Base-by-base conservation (phyloP, 2,888 invertebrate species). In the Boloria selene region DNA sequence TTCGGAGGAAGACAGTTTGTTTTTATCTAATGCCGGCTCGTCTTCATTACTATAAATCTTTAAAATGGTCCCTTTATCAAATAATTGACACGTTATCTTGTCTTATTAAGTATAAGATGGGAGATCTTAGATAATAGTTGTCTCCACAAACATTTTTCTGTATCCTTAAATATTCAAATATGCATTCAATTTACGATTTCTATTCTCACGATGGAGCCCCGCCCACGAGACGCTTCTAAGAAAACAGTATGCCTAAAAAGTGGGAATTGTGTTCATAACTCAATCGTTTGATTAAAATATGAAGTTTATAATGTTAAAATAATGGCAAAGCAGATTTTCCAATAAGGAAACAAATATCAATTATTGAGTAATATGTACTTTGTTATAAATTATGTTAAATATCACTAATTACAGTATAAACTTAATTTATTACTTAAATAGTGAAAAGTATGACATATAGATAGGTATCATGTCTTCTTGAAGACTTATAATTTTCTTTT, bases 1-100 rank as follows among this genome's bases (percentile, higher is more conserved):
- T 82, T 80, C 81, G 75, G 78, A 74, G 77, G 75, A 79, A 77
- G 78, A 80, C 80, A 79, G 85, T 85, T 83, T 87, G 85, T 87
- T 86, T 87, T 90, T 90, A 91, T 92, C 88, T 83, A 72, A 79
- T 78, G 80, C 81, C 80, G 81, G 79, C 79, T 84, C 87, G 88
- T 87, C 84, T 82, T 84, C 84, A 86, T 90, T 87, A 87, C 81
- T 81, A 87, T 86, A 86, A 86, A 87, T 89, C 82, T 85, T 80
- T 73, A 72, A 72, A 79, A 64, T 81, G 79, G 77, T 81, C 84
- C 85, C 87, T 87, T 85, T 80, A 69, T 76, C 78, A 76, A 79
- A 81, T 82, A 77, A 85, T 85, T 83, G 82, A 68, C 65, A 61
- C 63, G 45, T 50, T 64, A 83, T 83, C 83, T 77, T 82, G 82